Evolutionary conservation across 92 coral and sea anemone species (phyloP).

Genomic region (Actinostola sp.): DNA sequence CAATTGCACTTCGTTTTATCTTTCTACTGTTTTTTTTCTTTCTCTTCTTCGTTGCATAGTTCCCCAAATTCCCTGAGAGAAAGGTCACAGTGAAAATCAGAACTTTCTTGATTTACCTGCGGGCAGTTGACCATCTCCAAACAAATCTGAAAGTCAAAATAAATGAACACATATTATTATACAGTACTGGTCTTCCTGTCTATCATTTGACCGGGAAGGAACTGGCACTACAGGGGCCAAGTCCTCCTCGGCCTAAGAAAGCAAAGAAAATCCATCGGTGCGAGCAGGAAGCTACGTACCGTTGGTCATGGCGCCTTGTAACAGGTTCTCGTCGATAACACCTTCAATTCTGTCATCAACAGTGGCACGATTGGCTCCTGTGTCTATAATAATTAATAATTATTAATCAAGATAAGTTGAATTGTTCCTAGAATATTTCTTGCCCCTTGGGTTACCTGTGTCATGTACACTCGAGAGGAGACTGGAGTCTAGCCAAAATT

Average conservation of each 20-base stretch:
- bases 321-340: conserved; percentile 5
- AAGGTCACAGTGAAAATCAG: too few species aligned
- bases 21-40: too few species aligned
- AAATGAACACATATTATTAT: too few species aligned
- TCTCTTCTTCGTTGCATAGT: too few species aligned
- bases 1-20: too few species aligned
- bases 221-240: background rate
- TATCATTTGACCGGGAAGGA: background rate
- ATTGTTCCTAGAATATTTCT: too few species aligned
- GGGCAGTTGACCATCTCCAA: background rate
- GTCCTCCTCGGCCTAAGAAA: background rate
- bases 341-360: conserved; percentile 28
- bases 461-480: background rate
- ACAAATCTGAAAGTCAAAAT: conserved; percentile 1
- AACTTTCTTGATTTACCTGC: background rate
- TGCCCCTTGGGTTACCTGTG: conserved; percentile 7
- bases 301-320: conserved; percentile 37
- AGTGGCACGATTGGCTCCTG: background rate
- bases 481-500: background rate
- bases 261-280: conserved; percentile 2
- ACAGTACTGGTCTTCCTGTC: too few species aligned
- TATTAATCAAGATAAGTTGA: too few species aligned
- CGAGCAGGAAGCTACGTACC: too few species aligned
- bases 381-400: background rate
- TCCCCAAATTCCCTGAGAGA: too few species aligned